These are phyloP conservation scores for Hedya salicella DNA, from an alignment of 2,888 invertebrate genomes.

Conservation along the genomic window DNA sequence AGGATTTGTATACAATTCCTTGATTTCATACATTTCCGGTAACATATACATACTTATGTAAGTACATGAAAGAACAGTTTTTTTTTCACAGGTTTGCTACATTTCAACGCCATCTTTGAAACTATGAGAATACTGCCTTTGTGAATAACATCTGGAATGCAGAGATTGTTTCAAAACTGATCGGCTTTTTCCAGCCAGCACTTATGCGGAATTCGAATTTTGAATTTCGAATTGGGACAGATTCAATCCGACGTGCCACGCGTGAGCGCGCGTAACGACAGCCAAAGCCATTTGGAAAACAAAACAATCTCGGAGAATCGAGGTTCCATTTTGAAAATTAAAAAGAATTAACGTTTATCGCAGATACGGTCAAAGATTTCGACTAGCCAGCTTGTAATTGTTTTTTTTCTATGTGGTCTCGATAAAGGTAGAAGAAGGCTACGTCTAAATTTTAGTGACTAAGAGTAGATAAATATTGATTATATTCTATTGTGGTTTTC, in stretches of 20 bases:
- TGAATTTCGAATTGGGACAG: constrained; percentile 11
- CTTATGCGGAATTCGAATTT: constrained; percentile 15
- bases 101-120: too few species aligned
- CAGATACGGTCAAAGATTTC: neutral
- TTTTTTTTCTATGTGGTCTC: neutral
- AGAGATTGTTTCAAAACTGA: constrained; percentile 3
- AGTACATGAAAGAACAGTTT: too few species aligned
- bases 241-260: constrained; percentile 16
- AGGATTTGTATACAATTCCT: too few species aligned
- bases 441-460: too few species aligned
- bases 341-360: constrained; percentile 11
- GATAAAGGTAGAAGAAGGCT: too few species aligned
- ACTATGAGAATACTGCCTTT: too few species aligned
- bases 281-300: constrained; percentile 21
- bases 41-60: too few species aligned
- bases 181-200: constrained; percentile 1
- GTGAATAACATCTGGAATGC: neutral
- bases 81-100: too few species aligned
- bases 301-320: constrained; percentile 16
- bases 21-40: too few species aligned
- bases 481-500: too few species aligned
- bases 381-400: neutral
- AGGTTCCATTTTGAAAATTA: constrained; percentile 14
- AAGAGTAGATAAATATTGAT: too few species aligned
- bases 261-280: constrained; percentile 20